Conservation (phyloP, 2,113 vertebrate genomes). For the Melanotaenia duboulayi region DNA sequence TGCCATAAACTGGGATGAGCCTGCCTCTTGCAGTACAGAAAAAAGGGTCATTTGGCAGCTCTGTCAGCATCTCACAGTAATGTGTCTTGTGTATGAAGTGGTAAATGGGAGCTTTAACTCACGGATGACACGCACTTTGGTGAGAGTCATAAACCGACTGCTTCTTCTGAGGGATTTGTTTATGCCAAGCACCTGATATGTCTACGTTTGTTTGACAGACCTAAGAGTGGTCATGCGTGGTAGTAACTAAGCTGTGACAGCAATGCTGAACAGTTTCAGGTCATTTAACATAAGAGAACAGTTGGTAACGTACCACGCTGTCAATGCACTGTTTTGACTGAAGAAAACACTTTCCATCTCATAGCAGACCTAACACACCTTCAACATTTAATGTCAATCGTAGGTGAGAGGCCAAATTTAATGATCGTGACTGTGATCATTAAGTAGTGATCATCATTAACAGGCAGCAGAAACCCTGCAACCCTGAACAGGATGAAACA, state of each 20-base stretch:
- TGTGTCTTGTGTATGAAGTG: constrained; percentile 46
- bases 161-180: constrained; percentile 47
- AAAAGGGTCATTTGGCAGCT: constrained; percentile 62
- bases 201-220: constrained; percentile 36
- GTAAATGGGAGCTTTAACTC: constrained; percentile 57
- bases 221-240: constrained; percentile 17
- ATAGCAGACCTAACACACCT: not conserved
- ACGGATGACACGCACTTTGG: constrained; percentile 49
- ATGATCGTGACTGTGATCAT: no score
- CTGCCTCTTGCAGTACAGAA: constrained; percentile 21
- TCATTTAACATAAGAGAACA: constrained; percentile 5
- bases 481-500: not conserved
- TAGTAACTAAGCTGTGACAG: constrained; percentile 3
- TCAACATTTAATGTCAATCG: not conserved
- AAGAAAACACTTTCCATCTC: not conserved
- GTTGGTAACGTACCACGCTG: not conserved
- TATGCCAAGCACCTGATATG: constrained; percentile 34
- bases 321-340: not conserved
- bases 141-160: constrained; percentile 45
- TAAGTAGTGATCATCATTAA: no score
- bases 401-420: not conserved
- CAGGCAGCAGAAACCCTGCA: not conserved
- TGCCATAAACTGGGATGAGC: constrained; percentile 47
- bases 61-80: constrained; percentile 50
- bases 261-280: constrained; percentile 8